Conservation (phyloP, 2,888 invertebrate genomes). For the Sipha maydis region DNA sequence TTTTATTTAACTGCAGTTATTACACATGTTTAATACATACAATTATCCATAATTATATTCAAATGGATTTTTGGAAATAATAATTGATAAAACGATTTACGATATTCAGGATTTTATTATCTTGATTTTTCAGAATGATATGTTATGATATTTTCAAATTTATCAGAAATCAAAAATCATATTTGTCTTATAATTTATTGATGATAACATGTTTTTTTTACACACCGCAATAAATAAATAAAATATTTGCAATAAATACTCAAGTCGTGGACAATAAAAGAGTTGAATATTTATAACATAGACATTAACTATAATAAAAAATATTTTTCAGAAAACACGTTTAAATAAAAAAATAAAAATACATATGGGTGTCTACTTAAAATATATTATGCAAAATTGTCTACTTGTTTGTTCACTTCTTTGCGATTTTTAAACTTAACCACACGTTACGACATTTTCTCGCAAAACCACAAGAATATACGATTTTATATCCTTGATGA, state of each 20-base stretch:
- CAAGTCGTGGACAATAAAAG: not conserved
- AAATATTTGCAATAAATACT: not conserved
- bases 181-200: not conserved
- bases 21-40: not conserved
- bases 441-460: constrained; percentile 20
- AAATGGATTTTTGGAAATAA: not conserved
- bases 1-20: not conserved
- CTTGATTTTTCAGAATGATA: not conserved
- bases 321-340: not conserved
- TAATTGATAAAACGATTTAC: not conserved
- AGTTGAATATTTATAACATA: constrained; percentile 26
- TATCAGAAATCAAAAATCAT: not conserved
- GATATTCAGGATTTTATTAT: not conserved
- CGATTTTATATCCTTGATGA: constrained; percentile 22
- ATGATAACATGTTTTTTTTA: not conserved
- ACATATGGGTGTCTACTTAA: constrained; percentile 1
- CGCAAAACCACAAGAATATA: not conserved
- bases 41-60: not conserved
- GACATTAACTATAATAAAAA: not conserved
- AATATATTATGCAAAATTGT: constrained; percentile 30
- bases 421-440: constrained; percentile 12
- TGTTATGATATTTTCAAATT: not conserved
- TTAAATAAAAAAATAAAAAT: constrained; percentile 16
- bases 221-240: not conserved
- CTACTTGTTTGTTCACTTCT: not conserved